These are phyloP conservation scores for Crypturellus undulatus DNA, from an alignment of 2,113 vertebrate genomes.

Conservation along the genomic window DNA sequence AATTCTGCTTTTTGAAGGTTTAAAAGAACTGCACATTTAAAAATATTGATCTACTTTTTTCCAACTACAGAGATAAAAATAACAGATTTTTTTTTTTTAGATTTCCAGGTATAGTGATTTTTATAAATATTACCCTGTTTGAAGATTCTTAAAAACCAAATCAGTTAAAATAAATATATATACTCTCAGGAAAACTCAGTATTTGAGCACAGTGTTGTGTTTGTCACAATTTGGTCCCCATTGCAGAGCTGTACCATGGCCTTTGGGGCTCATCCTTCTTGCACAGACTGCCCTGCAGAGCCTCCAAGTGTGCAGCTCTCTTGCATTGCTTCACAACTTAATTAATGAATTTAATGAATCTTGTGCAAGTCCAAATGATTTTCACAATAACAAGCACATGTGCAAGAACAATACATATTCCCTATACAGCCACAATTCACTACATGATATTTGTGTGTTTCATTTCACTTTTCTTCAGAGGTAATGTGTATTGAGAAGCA, in stretches of 20 bases:
- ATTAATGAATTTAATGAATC: not conserved
- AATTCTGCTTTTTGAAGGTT: slow-evolving; percentile 33
- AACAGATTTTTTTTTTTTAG: not conserved
- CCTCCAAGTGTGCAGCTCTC: not conserved
- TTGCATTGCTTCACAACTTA: not conserved
- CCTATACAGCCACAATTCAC: not conserved
- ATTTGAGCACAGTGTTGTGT: accelerated
- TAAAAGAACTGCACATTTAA: not conserved
- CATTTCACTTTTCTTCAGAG: not conserved
- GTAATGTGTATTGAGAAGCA: not conserved
- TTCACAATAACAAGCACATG: not conserved
- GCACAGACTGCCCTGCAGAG: not conserved
- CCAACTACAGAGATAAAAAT: not conserved
- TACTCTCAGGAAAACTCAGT: not conserved
- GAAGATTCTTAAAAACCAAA: not conserved
- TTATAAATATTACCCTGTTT: not conserved
- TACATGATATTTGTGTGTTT: not conserved
- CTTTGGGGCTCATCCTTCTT: not conserved
- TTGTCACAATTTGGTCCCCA: accelerated
- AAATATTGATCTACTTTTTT: slow-evolving; percentile 20
- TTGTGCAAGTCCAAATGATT: not conserved
- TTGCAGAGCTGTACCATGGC: not conserved
- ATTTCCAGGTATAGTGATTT: not conserved
- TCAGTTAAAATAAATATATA: not conserved
- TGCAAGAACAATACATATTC: not conserved